phyloP scores from a whole-genome alignment of 2,888 invertebrate species.

The Folsomia candida region DNA sequence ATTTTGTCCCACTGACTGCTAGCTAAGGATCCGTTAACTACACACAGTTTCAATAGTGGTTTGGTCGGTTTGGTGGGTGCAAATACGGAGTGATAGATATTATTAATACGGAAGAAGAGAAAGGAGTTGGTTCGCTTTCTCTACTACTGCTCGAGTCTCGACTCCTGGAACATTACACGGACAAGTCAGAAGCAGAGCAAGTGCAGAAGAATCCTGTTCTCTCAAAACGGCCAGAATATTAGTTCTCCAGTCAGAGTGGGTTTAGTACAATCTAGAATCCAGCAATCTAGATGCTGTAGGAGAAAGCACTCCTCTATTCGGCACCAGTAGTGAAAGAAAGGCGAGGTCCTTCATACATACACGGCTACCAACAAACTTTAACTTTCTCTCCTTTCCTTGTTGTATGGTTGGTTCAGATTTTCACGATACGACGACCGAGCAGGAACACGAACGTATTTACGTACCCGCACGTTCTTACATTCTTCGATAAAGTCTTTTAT shows the following conservation, averaged over 20 bases:
- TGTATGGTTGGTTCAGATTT: too few relatives aligned
- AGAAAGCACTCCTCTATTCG: not conserved
- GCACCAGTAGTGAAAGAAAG: conserved; percentile 3
- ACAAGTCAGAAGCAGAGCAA: conserved; percentile 20
- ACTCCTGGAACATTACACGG: too few relatives aligned
- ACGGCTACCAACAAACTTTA: not conserved
- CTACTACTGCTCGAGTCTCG: not conserved
- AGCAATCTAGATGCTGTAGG: not conserved
- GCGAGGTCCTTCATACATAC: not conserved
- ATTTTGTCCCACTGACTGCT: not conserved
- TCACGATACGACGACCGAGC: too few relatives aligned
- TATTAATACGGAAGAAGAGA: not conserved
- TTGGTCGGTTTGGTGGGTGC: too few relatives aligned
- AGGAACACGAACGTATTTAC: too few relatives aligned
- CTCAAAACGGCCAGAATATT: not conserved
- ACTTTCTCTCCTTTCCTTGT: not conserved
- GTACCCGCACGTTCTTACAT: too few relatives aligned
- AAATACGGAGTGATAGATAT: not conserved
- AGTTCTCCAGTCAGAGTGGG: not conserved
- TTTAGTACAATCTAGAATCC: not conserved
- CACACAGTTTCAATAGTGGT: too few relatives aligned
- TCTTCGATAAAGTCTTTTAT: too few relatives aligned
- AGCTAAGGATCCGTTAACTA: not conserved
- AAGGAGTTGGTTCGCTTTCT: too few relatives aligned
- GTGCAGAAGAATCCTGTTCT: conserved; percentile 28